These are phyloP conservation scores for Ianthella basta DNA, from an alignment of 37 sponge, comb jelly and placozoan species.

Conservation along the genomic window DNA sequence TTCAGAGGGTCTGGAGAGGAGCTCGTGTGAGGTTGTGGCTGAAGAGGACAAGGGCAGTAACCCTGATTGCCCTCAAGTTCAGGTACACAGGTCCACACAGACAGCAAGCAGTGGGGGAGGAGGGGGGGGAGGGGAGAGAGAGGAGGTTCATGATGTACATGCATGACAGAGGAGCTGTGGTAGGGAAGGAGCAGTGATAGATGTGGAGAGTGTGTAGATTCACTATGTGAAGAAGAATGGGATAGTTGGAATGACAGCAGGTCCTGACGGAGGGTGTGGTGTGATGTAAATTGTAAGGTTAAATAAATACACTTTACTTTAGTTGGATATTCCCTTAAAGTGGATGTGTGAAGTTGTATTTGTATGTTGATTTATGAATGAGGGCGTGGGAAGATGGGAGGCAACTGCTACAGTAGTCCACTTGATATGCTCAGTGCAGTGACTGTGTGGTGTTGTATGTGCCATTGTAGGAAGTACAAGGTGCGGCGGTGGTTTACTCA, in stretches of 20 bases:
- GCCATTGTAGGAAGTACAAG: conserved; percentile 34
- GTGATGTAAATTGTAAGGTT: no score
- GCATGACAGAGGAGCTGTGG: not conserved
- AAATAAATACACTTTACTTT: no score
- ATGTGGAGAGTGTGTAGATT: conserved; percentile 28
- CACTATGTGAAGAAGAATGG: no score
- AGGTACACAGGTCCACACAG: not conserved
- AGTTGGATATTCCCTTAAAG: no score
- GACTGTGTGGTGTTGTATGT: not conserved
- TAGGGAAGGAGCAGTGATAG: conserved; percentile 23
- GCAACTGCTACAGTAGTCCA: not conserved
- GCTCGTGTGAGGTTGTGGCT: conserved; percentile 2
- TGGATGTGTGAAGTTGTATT: no score
- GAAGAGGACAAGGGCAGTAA: conserved; percentile 22
- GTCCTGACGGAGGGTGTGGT: no score
- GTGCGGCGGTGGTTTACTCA: conserved; percentile 38
- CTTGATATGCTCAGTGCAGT: not conserved
- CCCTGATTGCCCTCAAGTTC: conserved; percentile 16
- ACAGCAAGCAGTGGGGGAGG: conserved; percentile 16
- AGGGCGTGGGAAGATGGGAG: no score
- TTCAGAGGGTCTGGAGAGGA: conserved; percentile 24
- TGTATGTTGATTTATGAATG: no score
- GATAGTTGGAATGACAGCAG: no score
- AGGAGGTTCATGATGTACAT: not conserved
- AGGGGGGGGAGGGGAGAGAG: no score